Conservation (phyloP, 2,113 vertebrate genomes). For the Pionites leucogaster region DNA sequence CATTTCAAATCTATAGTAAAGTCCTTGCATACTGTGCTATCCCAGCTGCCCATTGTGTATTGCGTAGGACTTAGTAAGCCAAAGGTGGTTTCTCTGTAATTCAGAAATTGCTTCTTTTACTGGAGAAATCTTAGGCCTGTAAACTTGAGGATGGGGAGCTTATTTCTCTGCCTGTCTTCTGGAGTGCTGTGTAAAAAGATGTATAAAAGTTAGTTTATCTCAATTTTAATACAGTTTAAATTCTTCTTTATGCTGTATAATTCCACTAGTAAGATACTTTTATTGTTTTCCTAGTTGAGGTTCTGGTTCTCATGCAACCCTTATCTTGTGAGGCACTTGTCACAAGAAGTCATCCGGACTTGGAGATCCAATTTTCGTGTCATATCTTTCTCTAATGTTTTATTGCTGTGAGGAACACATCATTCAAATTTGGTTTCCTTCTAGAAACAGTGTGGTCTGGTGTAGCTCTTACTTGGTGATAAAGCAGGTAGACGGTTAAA, state of each 20-base stretch:
- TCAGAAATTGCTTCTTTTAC: neutral
- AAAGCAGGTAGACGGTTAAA: neutral
- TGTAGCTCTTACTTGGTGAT: neutral
- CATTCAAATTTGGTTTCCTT: neutral
- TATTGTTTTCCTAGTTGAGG: neutral
- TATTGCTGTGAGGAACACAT: neutral
- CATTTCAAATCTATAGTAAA: neutral
- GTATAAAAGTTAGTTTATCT: neutral
- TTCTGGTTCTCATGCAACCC: neutral
- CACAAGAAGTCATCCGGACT: neutral
- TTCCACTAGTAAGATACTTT: neutral
- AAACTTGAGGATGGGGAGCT: neutral
- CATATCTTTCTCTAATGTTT: neutral
- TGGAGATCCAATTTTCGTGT: neutral
- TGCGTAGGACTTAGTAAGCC: neutral
- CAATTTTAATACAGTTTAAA: neutral
- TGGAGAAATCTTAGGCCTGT: neutral
- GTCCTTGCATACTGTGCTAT: neutral
- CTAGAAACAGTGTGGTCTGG: neutral
- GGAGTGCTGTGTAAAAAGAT: neutral
- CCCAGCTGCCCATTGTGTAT: neutral
- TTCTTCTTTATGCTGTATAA: neutral
- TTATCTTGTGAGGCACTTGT: neutral
- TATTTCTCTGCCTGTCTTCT: neutral
- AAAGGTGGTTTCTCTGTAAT: neutral